phyloP scores from a whole-genome alignment of 2,113 vertebrate genomes.

The Synchiropus splendidus region DNA sequence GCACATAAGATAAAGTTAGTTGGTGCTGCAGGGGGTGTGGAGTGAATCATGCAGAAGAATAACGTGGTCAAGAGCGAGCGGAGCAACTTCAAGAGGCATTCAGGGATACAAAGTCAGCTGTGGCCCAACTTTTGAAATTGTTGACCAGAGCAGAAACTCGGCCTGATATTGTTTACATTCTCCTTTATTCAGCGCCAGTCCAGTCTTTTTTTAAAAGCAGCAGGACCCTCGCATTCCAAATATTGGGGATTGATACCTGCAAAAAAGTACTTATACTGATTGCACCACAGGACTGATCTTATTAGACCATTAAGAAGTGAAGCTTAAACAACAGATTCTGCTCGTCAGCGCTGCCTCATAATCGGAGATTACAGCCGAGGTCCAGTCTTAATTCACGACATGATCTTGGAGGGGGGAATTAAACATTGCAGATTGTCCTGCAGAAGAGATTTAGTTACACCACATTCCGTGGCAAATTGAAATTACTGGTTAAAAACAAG shows the following conservation, averaged over 20 bases:
- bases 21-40: not conserved
- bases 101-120: not conserved
- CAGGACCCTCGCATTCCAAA: too few relatives aligned
- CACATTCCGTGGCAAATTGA: too few relatives aligned
- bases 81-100: not conserved
- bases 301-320: conserved; percentile 32
- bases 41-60: conserved; percentile 15
- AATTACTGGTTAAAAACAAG: too few relatives aligned
- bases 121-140: too few relatives aligned
- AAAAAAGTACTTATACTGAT: conserved; percentile 21
- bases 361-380: conserved; percentile 9
- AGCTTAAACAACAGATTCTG: conserved; percentile 25
- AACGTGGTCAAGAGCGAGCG: not conserved
- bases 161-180: too few relatives aligned
- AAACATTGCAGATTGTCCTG: too few relatives aligned
- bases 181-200: too few relatives aligned
- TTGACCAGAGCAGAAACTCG: too few relatives aligned
- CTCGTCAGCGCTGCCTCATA: conserved; percentile 5
- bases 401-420: too few relatives aligned
- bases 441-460: too few relatives aligned
- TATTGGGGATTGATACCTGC: too few relatives aligned
- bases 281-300: conserved; percentile 27
- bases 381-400: conserved; percentile 1
- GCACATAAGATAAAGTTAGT: conserved; percentile 2
- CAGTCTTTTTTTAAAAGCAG: too few relatives aligned